phyloP scores from a whole-genome alignment of 64 coral and sea anemone species.

The Exaiptasia diaphana region DNA sequence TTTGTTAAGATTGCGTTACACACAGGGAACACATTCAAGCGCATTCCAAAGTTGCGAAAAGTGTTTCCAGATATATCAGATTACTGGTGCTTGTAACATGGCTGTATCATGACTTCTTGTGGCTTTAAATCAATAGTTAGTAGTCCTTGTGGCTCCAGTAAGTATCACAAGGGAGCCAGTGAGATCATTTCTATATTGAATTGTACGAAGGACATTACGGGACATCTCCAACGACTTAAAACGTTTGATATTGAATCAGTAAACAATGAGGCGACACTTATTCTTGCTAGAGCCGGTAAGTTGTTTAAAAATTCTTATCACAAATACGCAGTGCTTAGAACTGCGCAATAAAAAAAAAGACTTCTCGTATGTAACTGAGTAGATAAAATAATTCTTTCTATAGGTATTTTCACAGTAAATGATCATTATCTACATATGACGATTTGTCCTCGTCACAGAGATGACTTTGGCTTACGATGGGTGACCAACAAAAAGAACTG shows the following conservation, averaged over 20 bases:
- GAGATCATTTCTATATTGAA: slow-evolving; percentile 3
- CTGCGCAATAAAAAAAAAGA: too few relatives aligned
- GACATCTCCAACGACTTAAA: slow-evolving; percentile 28
- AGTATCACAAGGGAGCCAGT: slow-evolving; percentile 13
- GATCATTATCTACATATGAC: slow-evolving; percentile 32
- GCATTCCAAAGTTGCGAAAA: neutral
- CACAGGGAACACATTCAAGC: slow-evolving; percentile 6
- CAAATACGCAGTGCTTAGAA: neutral
- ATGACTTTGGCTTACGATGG: slow-evolving; percentile 27
- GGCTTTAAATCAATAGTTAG: slow-evolving; percentile 34
- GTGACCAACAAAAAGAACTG: slow-evolving; percentile 33
- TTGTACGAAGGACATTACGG: slow-evolving; percentile 29
- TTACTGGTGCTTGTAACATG: slow-evolving; percentile 13
- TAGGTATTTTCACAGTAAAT: slow-evolving; percentile 34
- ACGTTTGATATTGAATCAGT: slow-evolving; percentile 31
- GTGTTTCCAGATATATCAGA: neutral
- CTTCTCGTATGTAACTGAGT: too few relatives aligned
- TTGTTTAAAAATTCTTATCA: neutral
- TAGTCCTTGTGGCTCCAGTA: slow-evolving; percentile 8
- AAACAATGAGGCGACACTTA: slow-evolving; percentile 29
- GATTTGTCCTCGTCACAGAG: slow-evolving; percentile 35
- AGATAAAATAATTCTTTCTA: slow-evolving; percentile 10
- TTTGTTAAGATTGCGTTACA: slow-evolving; percentile 15
- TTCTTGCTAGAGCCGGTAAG: slow-evolving; percentile 42
- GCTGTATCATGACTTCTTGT: slow-evolving; percentile 28